These are phyloP conservation scores for Tetraneura akinire DNA, from an alignment of 1,140 invertebrate species.

Conservation along the genomic window DNA sequence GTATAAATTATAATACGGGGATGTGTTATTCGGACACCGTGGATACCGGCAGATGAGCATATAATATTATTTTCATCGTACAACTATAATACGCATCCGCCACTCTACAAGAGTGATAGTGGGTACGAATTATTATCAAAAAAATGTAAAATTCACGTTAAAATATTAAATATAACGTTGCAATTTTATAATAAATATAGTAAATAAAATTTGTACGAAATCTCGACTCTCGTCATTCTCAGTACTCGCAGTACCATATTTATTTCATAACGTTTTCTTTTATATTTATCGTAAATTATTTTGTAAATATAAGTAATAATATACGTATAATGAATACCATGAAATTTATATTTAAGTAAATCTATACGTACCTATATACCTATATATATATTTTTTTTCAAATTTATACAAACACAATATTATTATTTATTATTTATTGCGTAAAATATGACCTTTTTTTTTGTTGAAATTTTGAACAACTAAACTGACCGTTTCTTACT, in stretches of 20 bases:
- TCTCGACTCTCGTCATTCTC: too few relatives aligned
- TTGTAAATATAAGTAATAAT: too few relatives aligned
- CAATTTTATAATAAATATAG: too few relatives aligned
- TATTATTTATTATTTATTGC: constrained; percentile 1
- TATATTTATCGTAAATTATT: neutral
- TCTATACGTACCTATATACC: neutral
- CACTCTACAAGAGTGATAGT: too few relatives aligned
- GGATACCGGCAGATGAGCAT: too few relatives aligned
- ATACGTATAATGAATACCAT: neutral
- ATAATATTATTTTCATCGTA: neutral
- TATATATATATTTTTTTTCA: too few relatives aligned
- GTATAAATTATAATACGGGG: neutral
- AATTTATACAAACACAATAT: neutral
- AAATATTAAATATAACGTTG: too few relatives aligned
- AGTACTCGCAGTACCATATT: too few relatives aligned
- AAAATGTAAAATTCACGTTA: too few relatives aligned
- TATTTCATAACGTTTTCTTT: too few relatives aligned
- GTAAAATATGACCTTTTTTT: constrained; percentile 25
- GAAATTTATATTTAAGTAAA: neutral
- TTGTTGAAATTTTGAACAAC: neutral
- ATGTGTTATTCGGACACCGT: neutral
- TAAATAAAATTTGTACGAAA: too few relatives aligned
- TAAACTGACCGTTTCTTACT: neutral
- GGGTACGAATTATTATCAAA: too few relatives aligned
- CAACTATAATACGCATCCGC: neutral